phyloP scores from a whole-genome alignment of 2,797 vertebrate species.

The Falco concolor region DNA sequence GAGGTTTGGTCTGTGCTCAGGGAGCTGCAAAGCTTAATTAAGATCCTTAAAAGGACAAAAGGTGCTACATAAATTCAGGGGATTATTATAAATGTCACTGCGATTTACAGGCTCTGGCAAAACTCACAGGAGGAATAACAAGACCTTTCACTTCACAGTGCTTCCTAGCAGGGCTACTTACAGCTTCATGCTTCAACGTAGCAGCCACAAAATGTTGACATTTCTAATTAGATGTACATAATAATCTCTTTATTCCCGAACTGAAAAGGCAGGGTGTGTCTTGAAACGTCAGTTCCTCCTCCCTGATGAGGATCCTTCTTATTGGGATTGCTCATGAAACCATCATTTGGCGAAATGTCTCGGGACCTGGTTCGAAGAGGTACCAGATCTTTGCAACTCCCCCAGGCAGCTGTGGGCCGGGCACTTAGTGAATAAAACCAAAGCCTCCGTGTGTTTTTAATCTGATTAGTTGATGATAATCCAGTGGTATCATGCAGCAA shows the following conservation, averaged over 20 bases:
- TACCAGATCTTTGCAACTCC: background rate
- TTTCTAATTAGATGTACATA: slow-evolving; percentile 62
- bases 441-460: background rate
- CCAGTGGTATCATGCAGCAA: background rate
- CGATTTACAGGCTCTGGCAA: slow-evolving; percentile 51
- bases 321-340: background rate
- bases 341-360: background rate
- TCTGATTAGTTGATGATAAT: slow-evolving; percentile 49
- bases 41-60: slow-evolving; percentile 64
- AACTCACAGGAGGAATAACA: slow-evolving; percentile 51
- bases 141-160: slow-evolving; percentile 48
- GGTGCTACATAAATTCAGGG: slow-evolving; percentile 48
- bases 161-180: slow-evolving; percentile 29
- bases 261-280: slow-evolving; percentile 30
- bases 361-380: background rate
- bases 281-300: background rate
- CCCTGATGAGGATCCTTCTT: background rate
- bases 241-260: slow-evolving; percentile 49
- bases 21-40: slow-evolving; percentile 54
- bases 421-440: background rate
- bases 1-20: slow-evolving; percentile 2
- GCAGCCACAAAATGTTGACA: slow-evolving; percentile 45
- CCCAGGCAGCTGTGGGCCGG: background rate
- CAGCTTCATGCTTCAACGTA: background rate
- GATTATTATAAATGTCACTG: slow-evolving; percentile 66